Percentiles rank a stretch among this genome's conserved stretches.
Evolutionary conservation across 2,888 invertebrate species (phyloP).

Genomic region (Uropetala carovei): DNA sequence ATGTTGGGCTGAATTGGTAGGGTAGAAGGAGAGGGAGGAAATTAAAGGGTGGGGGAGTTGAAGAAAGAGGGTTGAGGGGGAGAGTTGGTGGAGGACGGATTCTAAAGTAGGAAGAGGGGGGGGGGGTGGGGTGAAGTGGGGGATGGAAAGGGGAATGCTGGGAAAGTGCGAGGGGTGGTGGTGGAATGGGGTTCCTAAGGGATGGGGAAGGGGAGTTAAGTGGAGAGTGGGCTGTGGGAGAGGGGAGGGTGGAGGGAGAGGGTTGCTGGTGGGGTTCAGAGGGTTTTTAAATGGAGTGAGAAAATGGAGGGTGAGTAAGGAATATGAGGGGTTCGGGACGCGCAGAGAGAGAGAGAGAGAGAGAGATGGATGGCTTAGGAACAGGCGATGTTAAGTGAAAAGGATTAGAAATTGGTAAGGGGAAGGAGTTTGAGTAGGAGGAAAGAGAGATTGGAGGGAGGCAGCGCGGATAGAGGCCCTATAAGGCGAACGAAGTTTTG

Average conservation of each 20-base stretch:
- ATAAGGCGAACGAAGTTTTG: background rate
- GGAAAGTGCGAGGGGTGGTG: too few relatives aligned
- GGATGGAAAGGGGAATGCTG: too few relatives aligned
- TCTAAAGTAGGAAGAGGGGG: too few relatives aligned
- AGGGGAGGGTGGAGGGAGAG: background rate
- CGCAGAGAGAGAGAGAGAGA: background rate
- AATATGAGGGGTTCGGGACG: too few relatives aligned
- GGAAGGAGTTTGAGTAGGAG: background rate
- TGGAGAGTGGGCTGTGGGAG: background rate
- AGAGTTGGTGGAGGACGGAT: background rate
- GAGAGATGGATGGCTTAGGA: conserved; percentile 8
- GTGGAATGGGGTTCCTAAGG: background rate
- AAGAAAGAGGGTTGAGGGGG: background rate
- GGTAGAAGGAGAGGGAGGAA: background rate
- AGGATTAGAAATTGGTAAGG: conserved; percentile 51
- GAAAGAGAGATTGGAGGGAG: background rate
- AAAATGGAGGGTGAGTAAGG: background rate
- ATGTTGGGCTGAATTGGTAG: background rate
- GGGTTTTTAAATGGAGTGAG: background rate
- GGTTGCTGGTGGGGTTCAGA: background rate
- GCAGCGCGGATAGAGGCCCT: too few relatives aligned
- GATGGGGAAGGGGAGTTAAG: background rate
- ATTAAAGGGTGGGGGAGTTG: background rate
- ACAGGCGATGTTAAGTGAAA: conserved; percentile 48
- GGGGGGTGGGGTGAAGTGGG: too few relatives aligned